Base-by-base conservation (phyloP, 1,140 invertebrate genomes). In the Phymastichus coffea region DNA sequence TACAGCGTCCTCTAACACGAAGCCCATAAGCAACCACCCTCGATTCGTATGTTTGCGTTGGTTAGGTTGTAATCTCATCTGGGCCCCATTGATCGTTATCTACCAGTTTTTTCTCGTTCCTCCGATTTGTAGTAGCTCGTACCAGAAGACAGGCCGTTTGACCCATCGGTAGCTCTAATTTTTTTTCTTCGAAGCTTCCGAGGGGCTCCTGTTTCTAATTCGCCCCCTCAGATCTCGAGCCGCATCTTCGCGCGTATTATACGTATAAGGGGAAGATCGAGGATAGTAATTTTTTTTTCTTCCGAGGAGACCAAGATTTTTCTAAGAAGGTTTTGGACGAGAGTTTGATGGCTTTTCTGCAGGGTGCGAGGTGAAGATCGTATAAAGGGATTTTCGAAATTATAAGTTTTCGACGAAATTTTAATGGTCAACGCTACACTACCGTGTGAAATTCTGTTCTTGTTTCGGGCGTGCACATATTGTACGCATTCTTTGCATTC, bases 211-310 rank as follows among this genome's bases (percentile, higher is more conserved):
- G 37, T 40, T 40, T 40, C 6, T 60, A 59, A 60, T 63, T 64
- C 59, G 60, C 41, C 25, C 51, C 51, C 47, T 64, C 23, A 54
- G 51, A 59, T 61, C 48, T 57, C 12, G 14, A 22, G 49, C 57
- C 61, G 59, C 51, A 33, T 60, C 64, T 64, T 66, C 64, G 61
- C 63, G 65, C 63, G 67, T n/a, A n/a, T n/a, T n/a, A n/a, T n/a
- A n/a, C 47, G 48, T 40, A 46, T 63, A 51, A 2, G 15, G 25
- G 14, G 46, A 53, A 57, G 30, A 53, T 14, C 30, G n/a, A 4
- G 17, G 30, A 28, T 25, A 38, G 46, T 6, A n/a, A 9, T 7
- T 22, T 22, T 43, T 7, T n/a, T 38, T 41, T 53, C 41, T 52
- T 53, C 41, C 25, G 19, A 23, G 35, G 40, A 38, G 22, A 2